Evolutionary conservation across 1,140 invertebrate species (phyloP).

Genomic region (Heliothis virescens): DNA sequence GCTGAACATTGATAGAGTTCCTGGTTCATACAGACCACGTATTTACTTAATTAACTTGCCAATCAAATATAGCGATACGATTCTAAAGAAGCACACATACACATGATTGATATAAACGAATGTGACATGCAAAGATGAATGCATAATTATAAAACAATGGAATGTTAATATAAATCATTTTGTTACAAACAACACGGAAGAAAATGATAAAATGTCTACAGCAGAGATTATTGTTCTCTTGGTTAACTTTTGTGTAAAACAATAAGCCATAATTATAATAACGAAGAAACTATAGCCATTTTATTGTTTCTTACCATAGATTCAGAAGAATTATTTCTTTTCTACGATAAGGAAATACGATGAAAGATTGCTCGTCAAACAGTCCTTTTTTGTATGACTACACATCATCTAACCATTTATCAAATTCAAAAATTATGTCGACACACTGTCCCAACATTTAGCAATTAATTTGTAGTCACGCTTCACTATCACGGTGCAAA

Average conservation of each 20-base stretch:
- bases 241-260: constrained; percentile 10
- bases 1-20: too few species aligned
- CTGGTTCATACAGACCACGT: too few species aligned
- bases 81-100: too few species aligned
- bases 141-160: constrained; percentile 10
- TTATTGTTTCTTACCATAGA: too few species aligned
- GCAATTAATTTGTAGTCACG: not conserved
- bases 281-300: not conserved
- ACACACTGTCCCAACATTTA: not conserved
- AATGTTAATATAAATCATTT: constrained; percentile 23
- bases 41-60: too few species aligned
- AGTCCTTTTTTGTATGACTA: not conserved
- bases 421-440: not conserved
- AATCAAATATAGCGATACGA: too few species aligned
- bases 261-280: not conserved
- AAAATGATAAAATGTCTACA: constrained; percentile 18
- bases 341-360: too few species aligned
- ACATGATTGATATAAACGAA: too few species aligned
- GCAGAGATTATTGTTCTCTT: constrained; percentile 9
- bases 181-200: constrained; percentile 12
- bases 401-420: not conserved
- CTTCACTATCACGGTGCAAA: not conserved
- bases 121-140: constrained; percentile 3
- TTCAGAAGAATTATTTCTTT: too few species aligned
- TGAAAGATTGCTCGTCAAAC: too few species aligned